Evolutionary conservation across 1,140 invertebrate genomes (phyloP).

Genomic region (Polypedilum pembai): DNA sequence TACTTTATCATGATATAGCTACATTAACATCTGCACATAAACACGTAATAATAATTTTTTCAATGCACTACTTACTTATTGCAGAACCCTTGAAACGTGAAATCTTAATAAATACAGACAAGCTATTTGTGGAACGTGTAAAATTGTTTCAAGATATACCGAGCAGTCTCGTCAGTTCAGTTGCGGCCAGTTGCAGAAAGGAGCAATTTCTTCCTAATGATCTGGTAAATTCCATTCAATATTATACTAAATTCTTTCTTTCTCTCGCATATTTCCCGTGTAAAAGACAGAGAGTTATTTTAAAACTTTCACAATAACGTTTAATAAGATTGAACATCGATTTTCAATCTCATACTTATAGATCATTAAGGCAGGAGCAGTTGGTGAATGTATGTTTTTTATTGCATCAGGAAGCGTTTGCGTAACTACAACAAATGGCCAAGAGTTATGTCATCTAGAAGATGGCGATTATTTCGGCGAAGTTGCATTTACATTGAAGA

Average conservation of each 20-base stretch:
- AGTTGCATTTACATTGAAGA: conserved; percentile 43
- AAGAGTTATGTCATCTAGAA: conserved; percentile 48
- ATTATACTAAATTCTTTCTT: background rate
- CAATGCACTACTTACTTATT: background rate
- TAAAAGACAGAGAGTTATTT: background rate
- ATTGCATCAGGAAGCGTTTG: conserved; percentile 50
- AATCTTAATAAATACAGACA: conserved; percentile 1
- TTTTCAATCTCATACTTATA: background rate
- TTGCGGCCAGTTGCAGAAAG: conserved; percentile 21
- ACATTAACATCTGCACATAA: too few species aligned
- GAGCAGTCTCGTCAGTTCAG: background rate
- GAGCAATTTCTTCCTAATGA: conserved; percentile 23
- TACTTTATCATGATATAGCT: too few species aligned
- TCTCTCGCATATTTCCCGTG: background rate
- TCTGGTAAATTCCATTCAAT: background rate
- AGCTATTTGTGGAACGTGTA: conserved; percentile 3
- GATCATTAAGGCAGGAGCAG: conserved; percentile 48
- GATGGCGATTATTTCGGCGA: conserved; percentile 51
- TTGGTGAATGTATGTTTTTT: conserved; percentile 55
- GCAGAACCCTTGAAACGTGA: background rate
- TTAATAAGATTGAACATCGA: background rate
- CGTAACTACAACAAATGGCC: conserved; percentile 51
- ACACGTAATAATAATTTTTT: conserved; percentile 4
- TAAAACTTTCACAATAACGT: background rate
- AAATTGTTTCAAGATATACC: background rate